Percentiles rank a stretch among this genome's conserved stretches.
These are phyloP conservation scores for Penaeus vannamei DNA, from an alignment of 1,140 invertebrate species.

Conservation along the genomic window DNA sequence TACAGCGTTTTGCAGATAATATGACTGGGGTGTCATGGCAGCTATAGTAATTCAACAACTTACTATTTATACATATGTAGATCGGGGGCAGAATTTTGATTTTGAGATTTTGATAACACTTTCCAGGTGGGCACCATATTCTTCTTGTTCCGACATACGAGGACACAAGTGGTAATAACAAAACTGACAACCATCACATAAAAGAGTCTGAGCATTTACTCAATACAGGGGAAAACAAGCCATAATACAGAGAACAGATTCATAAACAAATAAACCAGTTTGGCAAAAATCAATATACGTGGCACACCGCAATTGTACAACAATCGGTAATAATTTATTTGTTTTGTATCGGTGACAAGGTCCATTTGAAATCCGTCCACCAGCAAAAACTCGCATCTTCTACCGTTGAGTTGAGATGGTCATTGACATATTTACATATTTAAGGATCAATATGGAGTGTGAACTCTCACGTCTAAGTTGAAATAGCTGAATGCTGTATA, in stretches of 20 bases:
- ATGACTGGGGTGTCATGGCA: slow-evolving; percentile 53
- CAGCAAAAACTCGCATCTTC: slow-evolving; percentile 25
- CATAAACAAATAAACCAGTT: slow-evolving; percentile 19
- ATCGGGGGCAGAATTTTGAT: slow-evolving; percentile 63
- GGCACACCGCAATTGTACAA: slow-evolving; percentile 60
- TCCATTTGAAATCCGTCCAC: slow-evolving; percentile 61
- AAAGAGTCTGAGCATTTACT: slow-evolving; percentile 32
- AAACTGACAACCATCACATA: slow-evolving; percentile 6
- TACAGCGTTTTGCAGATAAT: slow-evolving; percentile 50
- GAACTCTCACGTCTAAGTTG: too few relatives aligned
- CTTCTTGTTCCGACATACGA: slow-evolving; percentile 34
- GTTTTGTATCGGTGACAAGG: slow-evolving; percentile 58
- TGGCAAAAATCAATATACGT: slow-evolving; percentile 39
- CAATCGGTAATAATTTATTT: slow-evolving; percentile 51
- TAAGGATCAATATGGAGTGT: background rate
- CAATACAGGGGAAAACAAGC: slow-evolving; percentile 38
- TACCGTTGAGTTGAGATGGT: background rate
- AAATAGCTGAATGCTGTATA: background rate
- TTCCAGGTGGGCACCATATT: slow-evolving; percentile 60
- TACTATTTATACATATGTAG: slow-evolving; percentile 64
- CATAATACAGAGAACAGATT: slow-evolving; percentile 9
- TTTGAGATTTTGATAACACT: slow-evolving; percentile 62
- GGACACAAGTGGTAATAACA: slow-evolving; percentile 31
- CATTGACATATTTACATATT: slow-evolving; percentile 12
- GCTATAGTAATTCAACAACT: slow-evolving; percentile 54